These are phyloP conservation scores for Cromileptes altivelis DNA, from an alignment of 2,113 vertebrate genomes.

Conservation along the genomic window DNA sequence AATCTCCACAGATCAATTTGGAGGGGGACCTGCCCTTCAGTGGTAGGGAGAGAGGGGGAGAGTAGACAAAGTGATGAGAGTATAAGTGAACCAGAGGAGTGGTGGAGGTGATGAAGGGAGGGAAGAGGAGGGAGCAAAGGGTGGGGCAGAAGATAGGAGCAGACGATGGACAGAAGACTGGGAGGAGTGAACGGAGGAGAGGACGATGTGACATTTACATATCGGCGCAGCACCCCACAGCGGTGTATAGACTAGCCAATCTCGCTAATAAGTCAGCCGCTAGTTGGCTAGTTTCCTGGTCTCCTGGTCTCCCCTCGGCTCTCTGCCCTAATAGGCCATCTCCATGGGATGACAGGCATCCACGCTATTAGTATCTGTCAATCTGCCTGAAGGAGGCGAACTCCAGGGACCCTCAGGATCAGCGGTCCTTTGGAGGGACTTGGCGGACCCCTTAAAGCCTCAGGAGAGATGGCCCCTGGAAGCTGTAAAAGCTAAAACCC, in stretches of 20 bases:
- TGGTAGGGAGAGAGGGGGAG: conserved; percentile 27
- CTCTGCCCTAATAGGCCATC: conserved; percentile 93
- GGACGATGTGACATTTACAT: conserved; percentile 93
- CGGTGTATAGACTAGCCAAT: conserved; percentile 88
- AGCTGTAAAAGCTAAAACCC: conserved; percentile 20
- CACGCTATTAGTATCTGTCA: conserved; percentile 95
- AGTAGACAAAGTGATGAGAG: conserved; percentile 34
- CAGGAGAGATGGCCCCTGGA: conserved; percentile 34
- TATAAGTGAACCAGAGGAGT: conserved; percentile 24
- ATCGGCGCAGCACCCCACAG: conserved; percentile 90
- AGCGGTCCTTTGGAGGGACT: conserved; percentile 87
- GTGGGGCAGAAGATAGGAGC: conserved; percentile 40
- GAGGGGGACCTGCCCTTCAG: conserved; percentile 93
- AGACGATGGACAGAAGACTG: conserved; percentile 34
- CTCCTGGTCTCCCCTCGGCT: conserved; percentile 93
- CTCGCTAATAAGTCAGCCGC: conserved; percentile 93
- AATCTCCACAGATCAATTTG: conserved; percentile 96
- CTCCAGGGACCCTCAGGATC: conserved; percentile 78
- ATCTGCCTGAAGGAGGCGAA: conserved; percentile 85
- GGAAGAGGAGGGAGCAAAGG: conserved; percentile 21
- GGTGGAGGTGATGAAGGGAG: conserved; percentile 30
- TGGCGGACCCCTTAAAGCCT: conserved; percentile 52
- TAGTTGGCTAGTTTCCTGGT: conserved; percentile 93
- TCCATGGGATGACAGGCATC: conserved; percentile 91
- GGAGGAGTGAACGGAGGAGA: conserved; percentile 75